A percentile compares a stretch with the other conserved stretches of the same genome.
Evolutionary conservation across 2,797 vertebrate species (phyloP).

Genomic region (Sebastiscus albofasciatus): DNA sequence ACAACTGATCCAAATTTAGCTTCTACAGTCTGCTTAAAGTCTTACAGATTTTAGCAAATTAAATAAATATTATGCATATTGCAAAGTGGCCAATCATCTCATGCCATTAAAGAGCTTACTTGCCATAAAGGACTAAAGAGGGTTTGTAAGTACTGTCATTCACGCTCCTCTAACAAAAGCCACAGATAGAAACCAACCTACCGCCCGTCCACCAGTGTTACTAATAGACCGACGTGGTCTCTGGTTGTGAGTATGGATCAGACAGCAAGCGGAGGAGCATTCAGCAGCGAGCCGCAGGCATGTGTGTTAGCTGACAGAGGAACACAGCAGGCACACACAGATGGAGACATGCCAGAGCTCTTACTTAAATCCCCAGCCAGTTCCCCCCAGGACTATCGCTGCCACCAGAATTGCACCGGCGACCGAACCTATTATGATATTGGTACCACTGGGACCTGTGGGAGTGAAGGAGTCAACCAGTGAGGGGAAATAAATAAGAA

Average conservation of each 20-base stretch:
- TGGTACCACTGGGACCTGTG: constrained; percentile 97
- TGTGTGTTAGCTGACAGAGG: constrained; percentile 53
- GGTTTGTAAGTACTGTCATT: background rate
- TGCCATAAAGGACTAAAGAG: background rate
- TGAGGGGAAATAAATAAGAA: background rate
- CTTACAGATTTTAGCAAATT: background rate
- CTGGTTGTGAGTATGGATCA: constrained; percentile 28
- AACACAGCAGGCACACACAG: constrained; percentile 55
- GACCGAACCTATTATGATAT: constrained; percentile 98
- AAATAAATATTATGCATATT: background rate
- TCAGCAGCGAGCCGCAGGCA: constrained; percentile 49
- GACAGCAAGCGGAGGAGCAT: constrained; percentile 40
- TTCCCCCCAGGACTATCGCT: constrained; percentile 96
- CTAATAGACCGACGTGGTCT: background rate
- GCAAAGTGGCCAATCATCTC: background rate
- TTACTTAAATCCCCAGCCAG: constrained; percentile 99
- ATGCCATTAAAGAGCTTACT: background rate
- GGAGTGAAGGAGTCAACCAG: constrained; percentile 54
- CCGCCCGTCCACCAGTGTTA: background rate
- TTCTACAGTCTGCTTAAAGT: background rate
- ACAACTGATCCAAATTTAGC: background rate
- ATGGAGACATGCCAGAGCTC: constrained; percentile 71
- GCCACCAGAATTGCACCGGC: constrained; percentile 96
- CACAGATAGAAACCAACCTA: background rate
- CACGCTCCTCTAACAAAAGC: background rate